Base-by-base conservation (phyloP, 2,113 vertebrate species). In the Leucoraja erinaceus region DNA sequence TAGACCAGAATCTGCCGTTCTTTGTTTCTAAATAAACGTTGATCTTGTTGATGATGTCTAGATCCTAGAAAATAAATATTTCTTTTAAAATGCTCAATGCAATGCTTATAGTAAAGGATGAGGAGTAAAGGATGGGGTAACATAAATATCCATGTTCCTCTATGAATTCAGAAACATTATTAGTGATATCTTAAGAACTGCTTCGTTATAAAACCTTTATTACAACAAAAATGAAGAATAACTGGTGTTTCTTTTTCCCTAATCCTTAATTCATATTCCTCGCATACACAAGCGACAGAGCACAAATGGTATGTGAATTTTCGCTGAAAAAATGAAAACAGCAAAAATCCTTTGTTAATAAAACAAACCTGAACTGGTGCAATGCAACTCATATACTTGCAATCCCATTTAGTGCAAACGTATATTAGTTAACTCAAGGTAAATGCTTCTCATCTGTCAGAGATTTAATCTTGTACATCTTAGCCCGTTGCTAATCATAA, bases 391-490 rank as follows among this genome's bases (percentile, higher is more conserved):
- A 72, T 68, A 6, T 47, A 91, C n/a, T 31, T 88, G 8, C 81
- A 84, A 81, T 74, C 47, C 90, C 54, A 74, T 38, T 72, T 38
- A 74, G 22, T 54, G 90, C 31, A 91, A 91, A 91, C 72, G 90
- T 91, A 91, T 54, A 70, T 72, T 91, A 72, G 66, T 38, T 91
- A 72, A 91, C 90, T 68, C 20, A 91, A 91, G 33, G 90, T 74
- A 91, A 91, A 91, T 84, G 20, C 47, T 84, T 95, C 94, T 54
- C 74, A 95, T 94, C 94, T 95, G 95, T 94, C 96, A 95, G 94
- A 94, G 94, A 96, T 95, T 96, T 96, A 96, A 96, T 96, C 95
- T 96, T 96, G 95, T 79, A 94, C 94, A 96, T 96, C 96, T 96
- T 96, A 95, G 95, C 95, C 93, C 94, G 94, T 94, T 95, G 95